Base-by-base conservation (phyloP, 37 sponge, comb jelly and placozoan genomes). In the Beroe forskalii region DNA sequence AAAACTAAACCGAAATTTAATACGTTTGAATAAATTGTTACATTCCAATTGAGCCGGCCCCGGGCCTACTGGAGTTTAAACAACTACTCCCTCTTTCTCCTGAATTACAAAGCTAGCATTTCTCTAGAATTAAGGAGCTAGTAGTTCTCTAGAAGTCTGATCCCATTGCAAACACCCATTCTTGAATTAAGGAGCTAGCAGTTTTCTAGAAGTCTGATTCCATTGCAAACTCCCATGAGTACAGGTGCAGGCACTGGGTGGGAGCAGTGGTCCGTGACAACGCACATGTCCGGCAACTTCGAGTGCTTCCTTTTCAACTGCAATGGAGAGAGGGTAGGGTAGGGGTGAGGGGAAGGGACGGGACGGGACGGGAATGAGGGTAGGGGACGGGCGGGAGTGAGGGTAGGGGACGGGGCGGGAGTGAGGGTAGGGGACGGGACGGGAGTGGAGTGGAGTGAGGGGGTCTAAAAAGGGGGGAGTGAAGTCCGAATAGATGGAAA, bases 221-320 rank as follows among this genome's bases (percentile, higher is more conserved):
- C 72, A 35, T 4, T 69, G 20, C 48, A 80, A 28, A 80, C 55
- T 1, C 86, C 86, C 44, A 32, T 80, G 24, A 80, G 28, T 1
- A 80, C 30, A 4, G 86, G 28, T 20, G 25, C 44, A 9, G 86
- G 86, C 0, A 80, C 44, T 3, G 44, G 55, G 55, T 43, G 28
- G 40, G 4, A 1, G 25, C 31, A 12, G 40, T 41, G 55, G 14
- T 80, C 86, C 30, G 27, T 40, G 3, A 80, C 31, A 23, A 38
- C 86, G 12, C 37, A 4, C 44, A 80, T 44, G 28, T 80, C 86
- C 1, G 86, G 86, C 44, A 80, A 44, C 72, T 69, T 69, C 19
- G 72, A 69, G 38, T 32, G 12, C 17, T 69, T 69, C 72, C 32
- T 32, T 37, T 69, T 69, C 19, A 69, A 14, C 72, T 69, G 72